A percentile compares a stretch with the other conserved stretches of the same genome.
These are phyloP conservation scores for Dendrolimus kikuchii DNA, from an alignment of 1,140 invertebrate genomes.

Conservation along the genomic window DNA sequence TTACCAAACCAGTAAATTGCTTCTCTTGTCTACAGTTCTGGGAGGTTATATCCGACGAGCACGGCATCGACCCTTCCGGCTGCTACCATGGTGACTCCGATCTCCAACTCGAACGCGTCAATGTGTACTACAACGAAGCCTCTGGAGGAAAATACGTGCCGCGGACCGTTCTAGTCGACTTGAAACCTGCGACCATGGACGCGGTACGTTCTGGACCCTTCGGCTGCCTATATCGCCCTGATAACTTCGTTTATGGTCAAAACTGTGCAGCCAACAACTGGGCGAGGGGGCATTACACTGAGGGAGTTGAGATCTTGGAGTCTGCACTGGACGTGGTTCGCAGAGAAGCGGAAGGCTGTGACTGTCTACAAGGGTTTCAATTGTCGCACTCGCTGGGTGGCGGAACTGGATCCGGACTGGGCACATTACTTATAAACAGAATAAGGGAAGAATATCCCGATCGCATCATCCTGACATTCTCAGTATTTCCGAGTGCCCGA, in stretches of 20 bases:
- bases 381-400: conserved; percentile 86
- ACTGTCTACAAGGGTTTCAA: conserved; percentile 92
- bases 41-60: conserved; percentile 84
- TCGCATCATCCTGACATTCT: conserved; percentile 94
- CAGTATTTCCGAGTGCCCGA: conserved; percentile 93
- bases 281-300: conserved; percentile 96
- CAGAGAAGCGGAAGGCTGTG: conserved; percentile 91
- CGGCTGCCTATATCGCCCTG: conserved; percentile 88
- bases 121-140: conserved; percentile 91
- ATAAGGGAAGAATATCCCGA: conserved; percentile 92
- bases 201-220: conserved; percentile 83
- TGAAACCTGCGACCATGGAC: conserved; percentile 87
- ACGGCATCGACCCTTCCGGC: conserved; percentile 87
- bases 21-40: conserved; percentile 44
- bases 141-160: conserved; percentile 87
- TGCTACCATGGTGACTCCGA: conserved; percentile 85
- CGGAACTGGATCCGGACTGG: conserved; percentile 92
- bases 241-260: conserved; percentile 91
- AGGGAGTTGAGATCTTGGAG: conserved; percentile 92
- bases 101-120: conserved; percentile 87
- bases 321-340: conserved; percentile 89
- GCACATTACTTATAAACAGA: conserved; percentile 88
- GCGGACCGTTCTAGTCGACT: conserved; percentile 83
- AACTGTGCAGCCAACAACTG: conserved; percentile 79
- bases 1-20: conserved; percentile 1